A percentile compares a stretch with the other conserved stretches of the same genome.
These are phyloP conservation scores for Caradrina kadenii DNA, from an alignment of 2,888 invertebrate genomes.

Conservation along the genomic window DNA sequence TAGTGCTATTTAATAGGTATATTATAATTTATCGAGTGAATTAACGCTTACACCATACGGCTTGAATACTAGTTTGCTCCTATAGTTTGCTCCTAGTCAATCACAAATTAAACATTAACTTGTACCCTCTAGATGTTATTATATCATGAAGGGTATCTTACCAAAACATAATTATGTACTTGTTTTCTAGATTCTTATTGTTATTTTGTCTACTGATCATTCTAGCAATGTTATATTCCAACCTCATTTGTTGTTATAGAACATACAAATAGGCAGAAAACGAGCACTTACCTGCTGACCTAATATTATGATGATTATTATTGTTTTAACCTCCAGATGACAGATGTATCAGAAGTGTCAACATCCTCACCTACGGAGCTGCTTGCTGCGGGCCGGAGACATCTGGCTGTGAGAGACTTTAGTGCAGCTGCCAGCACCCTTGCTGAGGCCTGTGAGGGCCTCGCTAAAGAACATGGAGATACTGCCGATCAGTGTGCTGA, in stretches of 20 bases:
- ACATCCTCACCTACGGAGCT: slow-evolving; percentile 90
- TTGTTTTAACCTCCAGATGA: slow-evolving; percentile 84
- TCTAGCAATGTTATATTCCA: neutral
- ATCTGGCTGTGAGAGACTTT: slow-evolving; percentile 94
- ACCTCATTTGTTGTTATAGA: neutral
- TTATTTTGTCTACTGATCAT: neutral
- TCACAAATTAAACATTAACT: neutral
- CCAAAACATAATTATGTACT: neutral
- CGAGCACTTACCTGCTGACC: neutral
- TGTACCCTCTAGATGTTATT: neutral
- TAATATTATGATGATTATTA: neutral
- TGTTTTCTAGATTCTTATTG: neutral
- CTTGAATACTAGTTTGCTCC: slow-evolving; percentile 1
- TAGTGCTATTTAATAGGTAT: slow-evolving; percentile 17
- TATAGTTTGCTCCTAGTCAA: slow-evolving; percentile 6
- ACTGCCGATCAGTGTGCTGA: slow-evolving; percentile 96
- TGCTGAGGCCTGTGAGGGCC: slow-evolving; percentile 93
- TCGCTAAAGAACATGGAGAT: slow-evolving; percentile 95
- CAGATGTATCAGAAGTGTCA: slow-evolving; percentile 88
- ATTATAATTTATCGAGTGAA: slow-evolving; percentile 27
- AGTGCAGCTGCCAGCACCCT: slow-evolving; percentile 93
- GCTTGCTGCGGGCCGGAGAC: slow-evolving; percentile 94
- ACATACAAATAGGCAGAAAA: neutral
- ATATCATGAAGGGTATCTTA: neutral
- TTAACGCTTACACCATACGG: slow-evolving; percentile 17